Evolutionary conservation across 2,113 vertebrate genomes (phyloP).

Genomic region (Caranx melampygus): DNA sequence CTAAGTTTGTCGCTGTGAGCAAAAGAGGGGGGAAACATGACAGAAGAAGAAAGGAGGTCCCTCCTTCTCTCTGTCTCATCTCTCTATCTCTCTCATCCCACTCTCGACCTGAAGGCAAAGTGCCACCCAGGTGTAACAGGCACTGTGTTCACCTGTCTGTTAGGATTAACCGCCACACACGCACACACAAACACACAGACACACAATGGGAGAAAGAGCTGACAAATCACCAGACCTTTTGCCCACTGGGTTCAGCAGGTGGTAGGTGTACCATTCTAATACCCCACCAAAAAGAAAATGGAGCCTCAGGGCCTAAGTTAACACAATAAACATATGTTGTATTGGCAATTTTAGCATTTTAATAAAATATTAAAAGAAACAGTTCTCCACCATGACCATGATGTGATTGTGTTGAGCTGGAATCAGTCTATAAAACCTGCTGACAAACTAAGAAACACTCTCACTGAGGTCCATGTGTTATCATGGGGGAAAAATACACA

Average conservation of each 20-base stretch:
- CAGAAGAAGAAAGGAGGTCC: not conserved
- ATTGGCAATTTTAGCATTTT: not conserved
- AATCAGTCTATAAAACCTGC: not conserved
- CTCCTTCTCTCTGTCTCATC: constrained; percentile 15
- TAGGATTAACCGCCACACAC: constrained; percentile 31
- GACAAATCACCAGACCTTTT: not conserved
- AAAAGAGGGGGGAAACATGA: not conserved
- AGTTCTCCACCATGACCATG: not conserved
- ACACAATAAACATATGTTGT: not conserved
- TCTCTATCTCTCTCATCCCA: constrained; percentile 14
- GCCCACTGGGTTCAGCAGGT: not conserved
- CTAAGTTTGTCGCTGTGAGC: constrained; percentile 6
- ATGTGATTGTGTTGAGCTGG: not conserved
- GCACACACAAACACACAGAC: not conserved
- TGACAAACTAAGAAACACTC: not conserved
- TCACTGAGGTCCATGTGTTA: not conserved
- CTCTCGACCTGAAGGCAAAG: constrained; percentile 35
- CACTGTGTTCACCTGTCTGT: constrained; percentile 42
- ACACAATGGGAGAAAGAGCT: not conserved
- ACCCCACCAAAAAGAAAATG: not conserved
- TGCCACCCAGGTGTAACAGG: constrained; percentile 35
- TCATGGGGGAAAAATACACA: not conserved
- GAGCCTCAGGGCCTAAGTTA: not conserved
- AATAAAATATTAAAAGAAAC: not conserved
- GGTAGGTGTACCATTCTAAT: not conserved